Evolutionary conservation across 2,113 vertebrate species (phyloP).

Genomic region (Mormoops blainvillei): DNA sequence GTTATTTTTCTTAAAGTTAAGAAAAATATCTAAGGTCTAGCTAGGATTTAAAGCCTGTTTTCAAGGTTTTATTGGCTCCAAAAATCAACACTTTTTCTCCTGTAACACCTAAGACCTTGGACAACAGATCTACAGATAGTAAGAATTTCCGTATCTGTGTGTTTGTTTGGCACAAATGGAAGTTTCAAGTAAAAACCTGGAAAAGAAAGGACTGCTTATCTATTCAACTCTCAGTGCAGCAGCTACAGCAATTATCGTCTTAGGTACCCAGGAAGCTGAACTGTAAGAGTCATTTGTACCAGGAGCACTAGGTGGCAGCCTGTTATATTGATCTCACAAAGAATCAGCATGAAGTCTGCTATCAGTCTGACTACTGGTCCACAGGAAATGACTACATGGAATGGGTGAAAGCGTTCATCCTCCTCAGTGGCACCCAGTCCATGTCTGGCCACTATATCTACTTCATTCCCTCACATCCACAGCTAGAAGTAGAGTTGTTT

Average conservation of each 20-base stretch:
- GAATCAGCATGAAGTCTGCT: neutral
- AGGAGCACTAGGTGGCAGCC: neutral
- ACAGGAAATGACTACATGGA: neutral
- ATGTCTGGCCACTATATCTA: neutral
- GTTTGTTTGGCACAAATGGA: neutral
- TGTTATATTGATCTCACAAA: neutral
- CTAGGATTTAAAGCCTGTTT: neutral
- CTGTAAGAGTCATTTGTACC: neutral
- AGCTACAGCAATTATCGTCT: neutral
- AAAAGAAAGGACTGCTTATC: neutral
- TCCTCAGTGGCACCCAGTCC: neutral
- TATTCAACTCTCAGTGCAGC: neutral
- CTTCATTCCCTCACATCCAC: neutral
- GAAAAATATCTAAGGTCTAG: neutral
- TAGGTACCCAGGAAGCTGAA: neutral
- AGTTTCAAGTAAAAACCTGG: conserved; percentile 20
- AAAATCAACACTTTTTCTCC: conserved; percentile 19
- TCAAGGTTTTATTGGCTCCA: neutral
- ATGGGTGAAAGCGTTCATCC: neutral
- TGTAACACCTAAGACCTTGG: neutral
- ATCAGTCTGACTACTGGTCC: neutral
- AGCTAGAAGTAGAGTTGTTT: neutral
- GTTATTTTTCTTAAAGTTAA: neutral
- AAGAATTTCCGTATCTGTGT: neutral
- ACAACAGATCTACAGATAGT: neutral